Base-by-base conservation (phyloP, 2,797 vertebrate genomes). In the Amniataba percoides region DNA sequence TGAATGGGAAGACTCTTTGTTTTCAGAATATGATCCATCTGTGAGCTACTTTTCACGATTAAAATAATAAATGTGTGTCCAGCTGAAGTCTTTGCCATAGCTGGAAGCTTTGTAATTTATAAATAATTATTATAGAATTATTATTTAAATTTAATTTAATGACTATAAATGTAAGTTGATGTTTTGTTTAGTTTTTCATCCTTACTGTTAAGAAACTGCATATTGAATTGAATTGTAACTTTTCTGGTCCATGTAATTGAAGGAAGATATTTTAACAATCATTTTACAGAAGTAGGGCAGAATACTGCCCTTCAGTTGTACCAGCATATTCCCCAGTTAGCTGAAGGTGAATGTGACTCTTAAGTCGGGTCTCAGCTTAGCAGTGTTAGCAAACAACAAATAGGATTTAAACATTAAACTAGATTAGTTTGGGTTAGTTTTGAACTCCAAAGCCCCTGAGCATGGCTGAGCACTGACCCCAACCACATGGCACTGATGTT, bases 321-420 rank as follows among this genome's bases (percentile, higher is more conserved):
- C 18, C n/a, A 65, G n/a, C 46, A 71, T 74, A 70, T 83, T 74
- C 68, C 40, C 34, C 34, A 34, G 34, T 36, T 45, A 31, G 74
- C 42, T 70, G 40, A 73, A 64, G 60, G 68, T 74, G 70, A 81
- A 81, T 64, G 34, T n/a, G 48, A 65, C 65, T 70, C 53, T 72
- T 71, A 81, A 73, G 3, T 82, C 40, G 34, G 51, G 34, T 82
- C 80, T 89, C 61, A 82, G 71, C 4, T 80, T 79, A 82, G 72
- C 66, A 59, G 64, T 86, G 71, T 89, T 91, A 70, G 78, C 83
- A 92, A 90, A 88, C 76, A 91, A 77, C 52, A 31, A 68, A 62
- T 27, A 74, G 85, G 88, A 92, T 93, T 92, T 91, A 83, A 76
- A 82, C 73, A 60, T 34, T 81, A 92, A 80, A 63, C 64, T 58